phyloP scores from a whole-genome alignment of 2,797 vertebrate species.

The Scolopax bukidnonensis region DNA sequence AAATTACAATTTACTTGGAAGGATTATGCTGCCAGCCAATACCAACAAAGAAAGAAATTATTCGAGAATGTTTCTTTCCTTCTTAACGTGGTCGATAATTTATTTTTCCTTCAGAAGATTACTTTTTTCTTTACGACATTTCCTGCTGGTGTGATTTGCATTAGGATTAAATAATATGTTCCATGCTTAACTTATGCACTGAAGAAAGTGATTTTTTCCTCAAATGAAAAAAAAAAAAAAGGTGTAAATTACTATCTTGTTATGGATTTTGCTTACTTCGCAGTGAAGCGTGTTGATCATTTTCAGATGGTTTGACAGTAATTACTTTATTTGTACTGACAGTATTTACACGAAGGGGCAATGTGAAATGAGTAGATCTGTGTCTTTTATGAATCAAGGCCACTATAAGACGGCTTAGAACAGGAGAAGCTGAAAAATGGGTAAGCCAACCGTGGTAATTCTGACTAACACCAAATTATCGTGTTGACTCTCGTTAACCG shows the following conservation, averaged over 20 bases:
- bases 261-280: constrained; percentile 16
- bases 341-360: constrained; percentile 50
- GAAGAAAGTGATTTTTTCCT: constrained; percentile 60
- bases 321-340: constrained; percentile 52
- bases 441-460: constrained; percentile 30
- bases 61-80: constrained; percentile 85
- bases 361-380: constrained; percentile 30
- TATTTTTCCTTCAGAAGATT: constrained; percentile 88
- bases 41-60: constrained; percentile 85
- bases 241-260: constrained; percentile 63
- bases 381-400: constrained; percentile 24
- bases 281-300: constrained; percentile 1
- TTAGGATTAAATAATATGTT: constrained; percentile 83
- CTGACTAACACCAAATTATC: constrained; percentile 37
- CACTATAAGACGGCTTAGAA: constrained; percentile 17
- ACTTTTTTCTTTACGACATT: constrained; percentile 85
- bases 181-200: constrained; percentile 63
- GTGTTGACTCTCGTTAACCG: neutral
- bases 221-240: constrained; percentile 14
- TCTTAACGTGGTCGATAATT: constrained; percentile 83
- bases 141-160: constrained; percentile 82
- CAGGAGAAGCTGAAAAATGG: constrained; percentile 21
- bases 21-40: constrained; percentile 83
- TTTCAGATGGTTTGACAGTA: constrained; percentile 56
- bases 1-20: constrained; percentile 87